phyloP scores from a whole-genome alignment of 2,797 vertebrate species.

The Catamblyrhynchus diadema region DNA sequence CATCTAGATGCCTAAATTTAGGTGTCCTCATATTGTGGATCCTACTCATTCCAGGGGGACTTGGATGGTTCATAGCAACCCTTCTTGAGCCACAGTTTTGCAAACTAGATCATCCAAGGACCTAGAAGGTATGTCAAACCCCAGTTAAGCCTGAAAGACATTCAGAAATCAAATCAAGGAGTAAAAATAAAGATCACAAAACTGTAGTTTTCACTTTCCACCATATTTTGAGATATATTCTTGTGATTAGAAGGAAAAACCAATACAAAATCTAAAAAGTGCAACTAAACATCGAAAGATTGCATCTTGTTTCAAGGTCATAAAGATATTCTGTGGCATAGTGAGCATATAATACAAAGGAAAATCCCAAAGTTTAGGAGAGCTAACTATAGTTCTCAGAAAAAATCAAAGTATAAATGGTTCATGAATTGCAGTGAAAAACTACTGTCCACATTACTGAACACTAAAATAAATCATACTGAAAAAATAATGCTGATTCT shows the following conservation, averaged over 20 bases:
- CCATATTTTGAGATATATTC: neutral
- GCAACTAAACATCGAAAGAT: neutral
- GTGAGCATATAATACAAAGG: neutral
- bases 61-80: neutral
- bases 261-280: neutral
- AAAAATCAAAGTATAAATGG: neutral
- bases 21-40: neutral
- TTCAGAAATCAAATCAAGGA: neutral
- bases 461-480: neutral
- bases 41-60: rapidly evolving
- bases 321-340: neutral
- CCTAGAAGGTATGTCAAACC: neutral
- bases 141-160: neutral
- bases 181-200: neutral
- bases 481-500: neutral
- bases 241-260: neutral
- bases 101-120: neutral
- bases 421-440: neutral
- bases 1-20: neutral
- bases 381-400: neutral
- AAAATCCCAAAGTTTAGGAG: neutral
- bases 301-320: neutral
- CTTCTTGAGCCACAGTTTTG: neutral
- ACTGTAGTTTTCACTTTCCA: neutral
- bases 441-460: neutral